These are phyloP conservation scores for Myotis yumanensis DNA, from an alignment of 2,113 vertebrate species.

Conservation along the genomic window DNA sequence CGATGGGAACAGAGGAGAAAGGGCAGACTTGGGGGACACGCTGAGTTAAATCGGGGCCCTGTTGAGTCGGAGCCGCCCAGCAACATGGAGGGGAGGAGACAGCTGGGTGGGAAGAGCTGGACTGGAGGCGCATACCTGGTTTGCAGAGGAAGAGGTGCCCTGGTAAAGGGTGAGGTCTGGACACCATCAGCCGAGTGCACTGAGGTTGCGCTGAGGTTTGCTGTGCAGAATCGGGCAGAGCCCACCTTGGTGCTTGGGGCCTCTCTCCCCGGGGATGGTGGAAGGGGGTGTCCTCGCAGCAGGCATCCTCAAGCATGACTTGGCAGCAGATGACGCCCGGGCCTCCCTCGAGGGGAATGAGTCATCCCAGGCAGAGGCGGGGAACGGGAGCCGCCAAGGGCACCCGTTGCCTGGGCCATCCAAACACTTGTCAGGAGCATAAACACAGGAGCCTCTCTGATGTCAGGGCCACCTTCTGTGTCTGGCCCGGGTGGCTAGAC, in stretches of 20 bases:
- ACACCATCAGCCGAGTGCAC: neutral
- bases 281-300: constrained; percentile 39
- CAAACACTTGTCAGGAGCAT: constrained; percentile 52
- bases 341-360: constrained; percentile 72
- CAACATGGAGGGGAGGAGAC: neutral
- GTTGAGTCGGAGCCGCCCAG: neutral
- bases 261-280: constrained; percentile 31
- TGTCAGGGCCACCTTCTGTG: neutral
- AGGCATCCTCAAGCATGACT: constrained; percentile 66
- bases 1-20: neutral
- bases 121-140: neutral
- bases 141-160: neutral
- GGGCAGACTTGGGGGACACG: neutral
- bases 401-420: constrained; percentile 35
- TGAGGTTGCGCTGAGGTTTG: neutral
- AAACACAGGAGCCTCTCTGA: constrained; percentile 30
- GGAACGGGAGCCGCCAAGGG: constrained; percentile 29
- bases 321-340: constrained; percentile 51
- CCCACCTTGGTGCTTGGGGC: neutral
- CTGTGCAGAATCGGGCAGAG: neutral
- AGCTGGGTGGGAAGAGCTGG: neutral
- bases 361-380: constrained; percentile 57
- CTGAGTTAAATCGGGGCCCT: neutral
- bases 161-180: neutral
- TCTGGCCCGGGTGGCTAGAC: neutral